Base-by-base conservation (phyloP, 1,140 invertebrate species). In the Theocolax elegans region DNA sequence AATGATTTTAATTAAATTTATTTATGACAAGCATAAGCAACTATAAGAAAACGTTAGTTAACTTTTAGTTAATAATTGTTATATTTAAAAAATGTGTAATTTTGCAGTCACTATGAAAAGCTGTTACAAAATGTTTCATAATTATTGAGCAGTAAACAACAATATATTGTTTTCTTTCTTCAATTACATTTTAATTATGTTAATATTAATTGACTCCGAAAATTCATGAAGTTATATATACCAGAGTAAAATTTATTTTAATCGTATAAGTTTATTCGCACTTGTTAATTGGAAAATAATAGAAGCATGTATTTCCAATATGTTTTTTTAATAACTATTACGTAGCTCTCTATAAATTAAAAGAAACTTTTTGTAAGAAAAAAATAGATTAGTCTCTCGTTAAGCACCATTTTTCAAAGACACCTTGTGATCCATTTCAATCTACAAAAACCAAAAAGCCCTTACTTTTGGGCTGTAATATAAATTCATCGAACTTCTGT, bases 401-500 rank as follows among this genome's bases (percentile, higher is more conserved):
- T 10, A 38, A 62, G 21, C 23, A 53, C 40, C 9, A 60, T 44
- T 54, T 51, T 6, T 60, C n/a, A n/a, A 15, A 44, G 42, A 67
- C 13, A 53, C 19, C 23, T 60, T 68, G 31, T 51, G 46, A 68
- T 68, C 44, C 40, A 38, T 21, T 51, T 23, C 25, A 68, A 68
- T 56, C 25, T 15, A 62, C 19, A 27, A 68, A 68, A 60, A 60
- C 21, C 42, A 68, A 67, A 53, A 23, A 60, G 42, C 23, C 19
- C 35, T 44, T 53, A 29, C 25, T 35, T 9, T 48, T 15, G 54
- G 31, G 44, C 25, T 53, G 31, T 17, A 31, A 31, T 56, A 13
- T 67, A 46, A 67, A 67, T 40, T 53, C 54, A 62, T 62, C 35
- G 48, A 67, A 68, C 19, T 67, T 59, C n/a, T 67, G 54, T 59